A percentile compares a stretch with the other conserved stretches of the same genome.
Conservation (phyloP, 2,797 vertebrate genomes). For the Aldrovandia affinis region DNA sequence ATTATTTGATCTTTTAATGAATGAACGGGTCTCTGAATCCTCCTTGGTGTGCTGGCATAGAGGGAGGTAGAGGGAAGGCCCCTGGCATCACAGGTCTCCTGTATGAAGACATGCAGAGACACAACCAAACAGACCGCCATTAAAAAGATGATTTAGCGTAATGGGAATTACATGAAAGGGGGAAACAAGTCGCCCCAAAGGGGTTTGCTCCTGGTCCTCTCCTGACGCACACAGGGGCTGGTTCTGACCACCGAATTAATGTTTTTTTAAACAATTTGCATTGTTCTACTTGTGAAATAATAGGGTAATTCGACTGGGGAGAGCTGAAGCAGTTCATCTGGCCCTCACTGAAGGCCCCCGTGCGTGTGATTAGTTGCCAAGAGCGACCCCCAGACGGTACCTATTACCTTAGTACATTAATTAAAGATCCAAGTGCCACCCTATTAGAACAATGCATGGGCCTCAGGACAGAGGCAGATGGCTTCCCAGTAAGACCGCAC, state of each 20-base stretch:
- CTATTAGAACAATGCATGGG: constrained; percentile 44
- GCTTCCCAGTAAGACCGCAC: neutral
- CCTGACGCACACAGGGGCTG: neutral
- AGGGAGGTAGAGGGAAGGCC: no score
- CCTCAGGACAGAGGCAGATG: constrained; percentile 41
- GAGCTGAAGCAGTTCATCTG: constrained; percentile 49
- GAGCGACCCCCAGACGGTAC: constrained; percentile 57
- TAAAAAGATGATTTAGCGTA: no score
- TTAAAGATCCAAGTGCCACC: constrained; percentile 56
- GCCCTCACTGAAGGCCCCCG: constrained; percentile 38
- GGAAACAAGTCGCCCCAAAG: no score
- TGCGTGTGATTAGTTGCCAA: constrained; percentile 60
- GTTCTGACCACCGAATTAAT: neutral
- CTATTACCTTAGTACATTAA: constrained; percentile 60
- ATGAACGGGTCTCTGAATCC: no score
- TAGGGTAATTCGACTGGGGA: constrained; percentile 61
- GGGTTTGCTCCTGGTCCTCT: no score
- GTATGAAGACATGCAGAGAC: no score
- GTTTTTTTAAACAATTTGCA: constrained; percentile 52
- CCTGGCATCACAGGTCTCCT: no score
- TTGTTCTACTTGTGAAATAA: constrained; percentile 60
- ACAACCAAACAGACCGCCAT: no score
- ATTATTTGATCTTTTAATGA: no score
- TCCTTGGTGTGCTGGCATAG: no score
- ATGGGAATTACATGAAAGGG: no score